Evolutionary conservation across 2,113 vertebrate genomes (phyloP), one percentile per base, ranked within the genome.

Genomic region (Naja naja): DNA sequence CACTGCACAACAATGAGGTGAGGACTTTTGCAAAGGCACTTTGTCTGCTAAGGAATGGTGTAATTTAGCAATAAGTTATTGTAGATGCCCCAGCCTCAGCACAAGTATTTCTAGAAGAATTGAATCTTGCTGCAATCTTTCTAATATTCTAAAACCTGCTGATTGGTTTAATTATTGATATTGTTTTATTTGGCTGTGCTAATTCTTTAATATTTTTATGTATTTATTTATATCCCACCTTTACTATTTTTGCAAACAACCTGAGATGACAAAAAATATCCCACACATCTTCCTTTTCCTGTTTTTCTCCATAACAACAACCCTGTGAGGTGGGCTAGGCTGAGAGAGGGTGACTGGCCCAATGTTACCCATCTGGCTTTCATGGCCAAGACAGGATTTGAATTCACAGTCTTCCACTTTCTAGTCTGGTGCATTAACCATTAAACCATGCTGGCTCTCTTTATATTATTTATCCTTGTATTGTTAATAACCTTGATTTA

Each of bases 1-100:
- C 99, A 0, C 98, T 99, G 55, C 99, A 99, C 95, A 99, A 99
- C 97, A 99, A 99, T 0, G 99, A 99, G 99, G 99, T 99, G 91
- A 89, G 97, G 0, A 5, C 4, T 16, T 56, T 12, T 22, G 52
- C 16, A 12, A 10, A 3, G 20, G n/a, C 1, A 14, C 7, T 25
- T 12, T 30, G 39, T 74, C 14, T n/a, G 6, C 90, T 58, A 23
- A 12, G 53, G 20, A 45, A 43, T 22, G 30, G 4, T 47, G 0
- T 52, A n/a, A 49, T n/a, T 18, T 52, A 88, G 49, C 49, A 53
- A 53, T n/a, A 30, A 3, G 47, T 16, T 7, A 18, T n/a, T 16
- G 30, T 8, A 30, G 34, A 88, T 47, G 49, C 74, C 74, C 34
- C 34, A 43, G 22, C 2, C n/a, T 18, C 69, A 74, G n/a, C 1